Evolutionary conservation across 2,797 vertebrate species (phyloP).

Genomic region (Channallabes apus): DNA sequence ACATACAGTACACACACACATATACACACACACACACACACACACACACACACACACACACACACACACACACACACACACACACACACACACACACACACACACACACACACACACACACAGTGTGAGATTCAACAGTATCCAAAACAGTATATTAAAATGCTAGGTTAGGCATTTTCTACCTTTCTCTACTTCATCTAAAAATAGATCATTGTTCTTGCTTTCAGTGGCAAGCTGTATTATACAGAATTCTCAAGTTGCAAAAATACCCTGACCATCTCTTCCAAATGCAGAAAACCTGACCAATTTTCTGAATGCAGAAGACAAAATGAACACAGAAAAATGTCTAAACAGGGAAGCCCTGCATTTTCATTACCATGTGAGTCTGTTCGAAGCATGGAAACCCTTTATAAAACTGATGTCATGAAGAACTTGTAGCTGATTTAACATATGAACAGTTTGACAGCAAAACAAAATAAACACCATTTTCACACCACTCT

Average conservation of each 20-base stretch:
- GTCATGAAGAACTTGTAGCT: too few relatives aligned
- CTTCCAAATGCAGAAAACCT: background rate
- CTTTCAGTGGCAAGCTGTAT: background rate
- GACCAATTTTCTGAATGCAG: background rate
- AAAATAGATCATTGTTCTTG: background rate
- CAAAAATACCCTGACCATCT: background rate
- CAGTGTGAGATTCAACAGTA: too few relatives aligned
- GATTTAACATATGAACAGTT: too few relatives aligned
- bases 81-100: too few relatives aligned
- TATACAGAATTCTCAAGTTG: background rate
- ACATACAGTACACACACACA: too few relatives aligned
- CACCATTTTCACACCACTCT: too few relatives aligned
- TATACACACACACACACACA: too few relatives aligned
- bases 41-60: too few relatives aligned
- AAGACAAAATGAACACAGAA: background rate
- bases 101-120: too few relatives aligned
- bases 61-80: too few relatives aligned
- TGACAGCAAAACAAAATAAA: too few relatives aligned
- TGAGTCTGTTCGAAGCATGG: background rate
- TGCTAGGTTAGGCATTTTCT: background rate
- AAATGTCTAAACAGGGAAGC: background rate
- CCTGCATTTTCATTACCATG: background rate
- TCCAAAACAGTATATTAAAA: background rate
- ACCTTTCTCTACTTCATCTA: background rate
- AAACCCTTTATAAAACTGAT: background rate